These are phyloP conservation scores for Pycnonotus jocosus DNA, from an alignment of 2,113 vertebrate genomes.

Conservation along the genomic window DNA sequence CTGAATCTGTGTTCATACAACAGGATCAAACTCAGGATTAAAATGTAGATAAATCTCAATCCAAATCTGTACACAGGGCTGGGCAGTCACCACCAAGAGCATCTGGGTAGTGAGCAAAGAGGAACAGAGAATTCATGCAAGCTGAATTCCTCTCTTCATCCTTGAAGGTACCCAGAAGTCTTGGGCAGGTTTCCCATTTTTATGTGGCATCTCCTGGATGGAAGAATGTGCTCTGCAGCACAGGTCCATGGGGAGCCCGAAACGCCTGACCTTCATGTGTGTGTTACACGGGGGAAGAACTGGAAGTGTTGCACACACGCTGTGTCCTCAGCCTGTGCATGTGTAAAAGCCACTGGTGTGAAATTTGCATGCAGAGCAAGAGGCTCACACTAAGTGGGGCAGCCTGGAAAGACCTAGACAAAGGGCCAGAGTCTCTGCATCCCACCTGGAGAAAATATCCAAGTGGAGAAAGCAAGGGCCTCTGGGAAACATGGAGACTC, in stretches of 20 bases:
- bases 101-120: not conserved
- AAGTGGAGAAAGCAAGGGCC: not conserved
- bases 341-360: slow-evolving; percentile 42
- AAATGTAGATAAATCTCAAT: not conserved
- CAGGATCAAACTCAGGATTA: not conserved
- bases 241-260: not conserved
- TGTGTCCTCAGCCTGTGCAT: slow-evolving; percentile 11
- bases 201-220: not conserved
- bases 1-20: not conserved
- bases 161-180: not conserved
- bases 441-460: slow-evolving; percentile 29
- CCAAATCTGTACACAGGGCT: not conserved
- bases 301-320: not conserved
- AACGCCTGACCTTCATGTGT: not conserved
- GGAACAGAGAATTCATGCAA: not conserved
- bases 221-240: not conserved
- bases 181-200: not conserved
- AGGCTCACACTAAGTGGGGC: not conserved
- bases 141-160: not conserved
- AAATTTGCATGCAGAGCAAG: slow-evolving; percentile 30
- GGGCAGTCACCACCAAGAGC: not conserved
- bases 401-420: not conserved
- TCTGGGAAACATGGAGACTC: not conserved
- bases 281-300: not conserved
- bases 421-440: not conserved